Base-by-base conservation (phyloP, 2,797 vertebrate genomes). In the Pangasius macronema region DNA sequence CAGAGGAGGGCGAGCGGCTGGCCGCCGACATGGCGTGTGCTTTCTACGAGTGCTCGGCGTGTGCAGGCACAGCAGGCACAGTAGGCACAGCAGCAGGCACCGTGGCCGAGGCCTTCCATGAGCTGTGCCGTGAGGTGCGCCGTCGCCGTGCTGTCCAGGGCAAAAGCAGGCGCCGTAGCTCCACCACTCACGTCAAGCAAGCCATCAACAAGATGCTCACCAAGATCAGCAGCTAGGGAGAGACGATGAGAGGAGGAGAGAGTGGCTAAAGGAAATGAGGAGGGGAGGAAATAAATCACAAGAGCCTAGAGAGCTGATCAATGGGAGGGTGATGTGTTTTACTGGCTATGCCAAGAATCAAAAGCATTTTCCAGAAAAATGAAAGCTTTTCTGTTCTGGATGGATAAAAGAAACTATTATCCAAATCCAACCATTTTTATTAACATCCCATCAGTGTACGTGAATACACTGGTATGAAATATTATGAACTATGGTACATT, bases 161-260 rank as follows among this genome's bases (percentile, higher is more conserved):
- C 89, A 99, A 99, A 92, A 96, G 97, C 0, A 93, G 98, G 3
- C 95, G 98, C 80, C 95, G 98, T 88, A 99, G 98, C 93, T 99
- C 98, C 76, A 99, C 98, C 90, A 99, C 98, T 0, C 98, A 99
- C 0, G 98, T 99, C 93, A 99, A 99, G 90, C 98, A 99, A 93
- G 98, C 98, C 91, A 98, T 99, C 92, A 99, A 99, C 93, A 99
- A 99, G 96, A 99, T 99, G 98, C 96, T 99, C 53, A 99, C 98
- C 91, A 99, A 99, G 94, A 99, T 99, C 93, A 99, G 98, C 95
- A 99, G 98, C 93, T 99, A 97, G 92, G 92, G 86, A 82, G 75
- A 10, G 72, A 46, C 7, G 36, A 18, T 9, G 61, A 73, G 24
- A 55, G 73, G 73, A 57, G 83, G 3, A 11, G 0, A 18, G 49